These are phyloP conservation scores for Acrobeloides nanus DNA, from an alignment of 2,888 invertebrate species.

Conservation along the genomic window DNA sequence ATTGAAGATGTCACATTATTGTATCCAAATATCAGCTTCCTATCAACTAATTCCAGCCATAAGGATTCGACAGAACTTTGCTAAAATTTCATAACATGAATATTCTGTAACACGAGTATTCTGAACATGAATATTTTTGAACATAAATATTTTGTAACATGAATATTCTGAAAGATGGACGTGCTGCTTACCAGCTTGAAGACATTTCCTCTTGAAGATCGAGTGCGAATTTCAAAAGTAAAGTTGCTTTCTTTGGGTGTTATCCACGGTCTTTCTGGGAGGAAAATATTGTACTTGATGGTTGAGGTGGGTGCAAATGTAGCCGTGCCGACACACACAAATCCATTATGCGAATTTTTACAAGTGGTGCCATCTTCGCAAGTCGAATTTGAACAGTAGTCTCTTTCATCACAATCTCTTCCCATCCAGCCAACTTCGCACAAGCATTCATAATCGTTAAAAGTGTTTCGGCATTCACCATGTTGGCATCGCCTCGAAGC, in stretches of 20 bases:
- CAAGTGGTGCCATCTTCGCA: conserved; percentile 35
- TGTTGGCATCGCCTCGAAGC: conserved; percentile 66
- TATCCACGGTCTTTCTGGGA: conserved; percentile 7
- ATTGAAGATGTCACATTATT: conserved; percentile 9
- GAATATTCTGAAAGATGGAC: neutral
- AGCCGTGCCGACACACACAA: conserved; percentile 32
- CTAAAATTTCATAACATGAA: conserved; percentile 10
- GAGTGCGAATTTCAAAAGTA: conserved; percentile 17
- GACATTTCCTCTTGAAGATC: conserved; percentile 11
- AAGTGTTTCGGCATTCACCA: conserved; percentile 81
- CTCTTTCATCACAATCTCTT: conserved; percentile 30
- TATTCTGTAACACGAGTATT: no score
- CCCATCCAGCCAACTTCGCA: conserved; percentile 41
- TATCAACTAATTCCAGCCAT: conserved; percentile 9
- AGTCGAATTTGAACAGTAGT: conserved; percentile 32
- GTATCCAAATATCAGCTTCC: conserved; percentile 12
- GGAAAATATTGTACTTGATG: conserved; percentile 16
- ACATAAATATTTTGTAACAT: no score
- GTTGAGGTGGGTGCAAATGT: conserved; percentile 29
- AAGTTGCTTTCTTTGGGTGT: conserved; percentile 17
- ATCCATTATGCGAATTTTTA: conserved; percentile 35
- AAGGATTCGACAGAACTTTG: conserved; percentile 18
- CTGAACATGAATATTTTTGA: conserved; percentile 3
- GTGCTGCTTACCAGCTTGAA: conserved; percentile 18
- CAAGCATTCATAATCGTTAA: conserved; percentile 55